phyloP scores from a whole-genome alignment of 1,140 invertebrate species.

The Cyclargus thomasi region DNA sequence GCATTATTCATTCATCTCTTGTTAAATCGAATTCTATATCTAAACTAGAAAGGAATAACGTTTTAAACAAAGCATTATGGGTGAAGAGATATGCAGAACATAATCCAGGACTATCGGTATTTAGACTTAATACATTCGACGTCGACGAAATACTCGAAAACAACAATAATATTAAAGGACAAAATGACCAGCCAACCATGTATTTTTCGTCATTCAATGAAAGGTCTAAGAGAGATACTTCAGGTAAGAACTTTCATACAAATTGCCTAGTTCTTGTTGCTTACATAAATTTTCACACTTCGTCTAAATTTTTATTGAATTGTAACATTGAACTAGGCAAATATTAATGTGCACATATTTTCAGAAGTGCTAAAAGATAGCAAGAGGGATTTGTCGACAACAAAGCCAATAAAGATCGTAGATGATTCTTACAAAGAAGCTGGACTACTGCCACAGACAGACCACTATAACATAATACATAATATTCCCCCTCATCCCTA shows the following conservation, averaged over 20 bases:
- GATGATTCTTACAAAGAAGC: not conserved
- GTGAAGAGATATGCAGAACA: constrained; percentile 36
- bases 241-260: constrained; percentile 33
- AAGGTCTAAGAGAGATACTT: constrained; percentile 40
- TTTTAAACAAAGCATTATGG: constrained; percentile 58
- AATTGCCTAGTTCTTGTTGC: too few species aligned
- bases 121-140: constrained; percentile 43
- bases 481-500: not conserved
- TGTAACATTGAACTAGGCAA: too few species aligned
- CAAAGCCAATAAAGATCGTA: not conserved
- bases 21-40: constrained; percentile 43
- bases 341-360: not conserved
- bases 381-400: not conserved
- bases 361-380: not conserved
- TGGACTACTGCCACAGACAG: not conserved
- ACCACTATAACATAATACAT: constrained; percentile 6
- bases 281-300: too few species aligned
- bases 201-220: constrained; percentile 41
- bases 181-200: constrained; percentile 33
- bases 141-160: constrained; percentile 42
- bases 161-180: constrained; percentile 39
- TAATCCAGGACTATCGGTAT: constrained; percentile 40
- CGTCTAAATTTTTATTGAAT: too few species aligned
- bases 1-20: constrained; percentile 25
- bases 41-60: constrained; percentile 49